Conservation (phyloP, 2,888 invertebrate species). For the Microctonus brassicae region DNA sequence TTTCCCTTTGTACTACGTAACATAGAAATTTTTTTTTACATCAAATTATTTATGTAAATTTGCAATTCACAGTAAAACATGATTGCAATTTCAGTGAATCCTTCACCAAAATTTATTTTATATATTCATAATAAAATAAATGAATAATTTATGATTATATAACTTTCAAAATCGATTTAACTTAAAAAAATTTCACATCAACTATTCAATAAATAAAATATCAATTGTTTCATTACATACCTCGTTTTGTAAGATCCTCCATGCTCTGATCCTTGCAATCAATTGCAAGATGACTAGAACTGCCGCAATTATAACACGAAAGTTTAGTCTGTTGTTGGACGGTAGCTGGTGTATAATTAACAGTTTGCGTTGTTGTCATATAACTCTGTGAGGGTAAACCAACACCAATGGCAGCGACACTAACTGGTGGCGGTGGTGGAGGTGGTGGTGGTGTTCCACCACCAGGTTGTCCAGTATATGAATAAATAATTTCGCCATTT, state of each 20-base stretch:
- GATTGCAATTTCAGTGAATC: too few species aligned
- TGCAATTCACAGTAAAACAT: too few species aligned
- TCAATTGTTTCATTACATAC: slow-evolving; percentile 47
- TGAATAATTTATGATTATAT: not conserved
- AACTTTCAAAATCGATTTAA: too few species aligned
- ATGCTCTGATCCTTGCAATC: slow-evolving; percentile 93
- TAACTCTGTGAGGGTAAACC: slow-evolving; percentile 61
- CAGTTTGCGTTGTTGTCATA: slow-evolving; percentile 61
- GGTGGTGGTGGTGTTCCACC: slow-evolving; percentile 56
- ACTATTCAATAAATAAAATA: slow-evolving; percentile 22
- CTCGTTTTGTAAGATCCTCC: slow-evolving; percentile 84
- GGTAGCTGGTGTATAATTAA: slow-evolving; percentile 49
- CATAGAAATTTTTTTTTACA: too few species aligned
- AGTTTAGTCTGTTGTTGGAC: slow-evolving; percentile 73
- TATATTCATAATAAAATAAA: not conserved
- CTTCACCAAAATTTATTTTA: too few species aligned
- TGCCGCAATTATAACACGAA: slow-evolving; percentile 95
- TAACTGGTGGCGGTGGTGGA: slow-evolving; percentile 58
- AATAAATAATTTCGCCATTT: slow-evolving; percentile 72
- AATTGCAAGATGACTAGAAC: slow-evolving; percentile 83
- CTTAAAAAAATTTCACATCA: not conserved
- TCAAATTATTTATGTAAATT: too few species aligned
- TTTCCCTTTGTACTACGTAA: too few species aligned
- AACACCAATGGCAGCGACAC: slow-evolving; percentile 43
- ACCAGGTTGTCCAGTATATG: slow-evolving; percentile 60